Evolutionary conservation across 2,888 invertebrate species (phyloP).

Genomic region (Clitarchus hookeri): DNA sequence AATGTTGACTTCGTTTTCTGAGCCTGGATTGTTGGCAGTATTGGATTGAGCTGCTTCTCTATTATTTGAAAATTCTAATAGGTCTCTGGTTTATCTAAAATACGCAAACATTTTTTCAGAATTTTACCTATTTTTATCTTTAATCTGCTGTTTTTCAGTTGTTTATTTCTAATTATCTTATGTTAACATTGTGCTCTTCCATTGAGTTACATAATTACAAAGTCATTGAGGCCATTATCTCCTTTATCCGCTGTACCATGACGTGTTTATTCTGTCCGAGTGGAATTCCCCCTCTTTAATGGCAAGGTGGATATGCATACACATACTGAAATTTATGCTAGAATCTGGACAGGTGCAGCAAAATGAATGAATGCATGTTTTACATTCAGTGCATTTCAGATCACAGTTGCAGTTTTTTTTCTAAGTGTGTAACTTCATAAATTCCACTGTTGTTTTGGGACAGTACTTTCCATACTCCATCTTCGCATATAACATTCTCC

Average conservation of each 20-base stretch:
- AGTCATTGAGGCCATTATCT: too few relatives aligned
- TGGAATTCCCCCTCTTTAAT: too few relatives aligned
- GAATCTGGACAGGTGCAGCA: background rate
- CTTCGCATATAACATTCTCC: background rate
- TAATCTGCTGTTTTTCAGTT: too few relatives aligned
- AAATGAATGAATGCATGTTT: slow-evolving; percentile 22
- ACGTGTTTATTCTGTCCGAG: too few relatives aligned
- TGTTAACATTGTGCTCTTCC: too few relatives aligned
- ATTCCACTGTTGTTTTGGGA: background rate
- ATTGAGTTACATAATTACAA: too few relatives aligned
- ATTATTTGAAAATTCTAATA: background rate
- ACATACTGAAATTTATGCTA: too few relatives aligned
- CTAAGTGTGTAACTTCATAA: background rate
- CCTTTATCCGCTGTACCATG: too few relatives aligned
- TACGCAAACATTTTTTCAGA: too few relatives aligned
- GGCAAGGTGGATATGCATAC: too few relatives aligned
- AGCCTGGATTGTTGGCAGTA: background rate
- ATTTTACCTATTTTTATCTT: too few relatives aligned
- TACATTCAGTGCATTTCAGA: slow-evolving; percentile 15
- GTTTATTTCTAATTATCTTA: too few relatives aligned
- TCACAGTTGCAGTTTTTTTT: slow-evolving; percentile 16
- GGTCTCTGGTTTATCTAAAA: background rate
- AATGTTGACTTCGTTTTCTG: background rate
- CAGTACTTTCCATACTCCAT: slow-evolving; percentile 15
- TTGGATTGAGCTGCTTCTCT: background rate